Base-by-base conservation (phyloP, 2,113 vertebrate genomes). In the Hystrix cristata region DNA sequence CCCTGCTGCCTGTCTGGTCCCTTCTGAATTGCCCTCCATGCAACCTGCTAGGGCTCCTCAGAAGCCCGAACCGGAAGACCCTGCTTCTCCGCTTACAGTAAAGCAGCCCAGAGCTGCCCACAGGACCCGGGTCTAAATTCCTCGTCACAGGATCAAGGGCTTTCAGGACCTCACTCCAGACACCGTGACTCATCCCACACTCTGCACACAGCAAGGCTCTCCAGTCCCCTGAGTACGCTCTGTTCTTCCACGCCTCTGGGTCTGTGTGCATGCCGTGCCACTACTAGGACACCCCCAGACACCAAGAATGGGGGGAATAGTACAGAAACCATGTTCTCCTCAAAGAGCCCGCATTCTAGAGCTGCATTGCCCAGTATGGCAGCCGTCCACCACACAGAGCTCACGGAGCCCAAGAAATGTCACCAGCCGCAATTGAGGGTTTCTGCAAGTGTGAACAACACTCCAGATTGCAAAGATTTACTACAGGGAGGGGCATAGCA, bases 71-170 rank as follows among this genome's bases (percentile, higher is more conserved):
- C 69, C 84, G 38, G 53, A 95, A 84, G 19, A 60, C 3, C 27
- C 27, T 64, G 84, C 25, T 65, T 18, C 83, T 94, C 88, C 88
- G 43, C 79, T 93, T 62, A 71, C 51, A 87, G 84, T 74, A 87
- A 74, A 48, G 0, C 21, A 57, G 53, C 10, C 19, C 57, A 38
- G n/a, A 51, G 60, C 21, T 81, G 21, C 71, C 76, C 87, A 38
- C 21, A 62, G 62, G 89, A 83, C 46, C 31, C 2, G 59, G 90
- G 72, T 57, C 51, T 62, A 64, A 92, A 65, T 82, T 72, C 23
- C 95, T 87, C 27, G 85, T 84, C 11, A 81, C 57, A 38, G 65
- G 69, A 43, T 67, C 21, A 46, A 64, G 51, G 81, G 67, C 74
- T 84, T 87, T 38, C 60, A 85, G 51, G 6, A n/a, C 74, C 53